These are phyloP conservation scores for Nycticryphes semicollaris DNA, from an alignment of 2,113 vertebrate genomes.

Conservation along the genomic window DNA sequence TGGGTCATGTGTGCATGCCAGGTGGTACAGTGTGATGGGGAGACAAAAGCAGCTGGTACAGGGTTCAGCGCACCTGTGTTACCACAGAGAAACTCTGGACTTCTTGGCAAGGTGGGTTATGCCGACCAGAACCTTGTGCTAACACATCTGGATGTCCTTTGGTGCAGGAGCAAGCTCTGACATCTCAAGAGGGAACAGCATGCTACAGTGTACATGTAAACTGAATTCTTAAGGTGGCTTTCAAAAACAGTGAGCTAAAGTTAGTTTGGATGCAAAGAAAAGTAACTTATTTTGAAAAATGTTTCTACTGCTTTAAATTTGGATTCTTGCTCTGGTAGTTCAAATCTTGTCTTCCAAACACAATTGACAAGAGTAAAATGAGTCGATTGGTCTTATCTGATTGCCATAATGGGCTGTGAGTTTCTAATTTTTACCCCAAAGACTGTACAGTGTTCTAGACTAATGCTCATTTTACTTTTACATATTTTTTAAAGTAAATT, in stretches of 20 bases:
- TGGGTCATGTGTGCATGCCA: not conserved
- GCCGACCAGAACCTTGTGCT: not conserved
- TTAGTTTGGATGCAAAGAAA: not conserved
- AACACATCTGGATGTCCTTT: accelerated
- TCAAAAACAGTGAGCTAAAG: not conserved
- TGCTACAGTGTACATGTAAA: not conserved
- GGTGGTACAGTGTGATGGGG: accelerated
- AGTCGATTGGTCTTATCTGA: not conserved
- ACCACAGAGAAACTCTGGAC: not conserved
- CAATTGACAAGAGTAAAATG: not conserved
- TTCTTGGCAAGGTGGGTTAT: not conserved
- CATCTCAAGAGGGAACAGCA: not conserved
- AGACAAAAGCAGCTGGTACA: not conserved
- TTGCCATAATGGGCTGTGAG: not conserved
- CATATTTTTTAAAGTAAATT: not conserved
- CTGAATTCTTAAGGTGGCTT: not conserved
- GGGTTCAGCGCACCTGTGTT: not conserved
- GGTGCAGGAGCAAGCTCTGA: not conserved
- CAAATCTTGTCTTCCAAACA: not conserved
- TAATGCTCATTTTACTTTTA: not conserved
- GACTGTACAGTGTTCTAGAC: not conserved
- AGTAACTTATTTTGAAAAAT: not conserved
- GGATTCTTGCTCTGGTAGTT: not conserved
- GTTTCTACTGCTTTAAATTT: not conserved
- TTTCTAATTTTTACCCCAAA: not conserved